These are phyloP conservation scores for Trachythela sp. DNA, from an alignment of 64 coral and sea anemone genomes.

Conservation along the genomic window DNA sequence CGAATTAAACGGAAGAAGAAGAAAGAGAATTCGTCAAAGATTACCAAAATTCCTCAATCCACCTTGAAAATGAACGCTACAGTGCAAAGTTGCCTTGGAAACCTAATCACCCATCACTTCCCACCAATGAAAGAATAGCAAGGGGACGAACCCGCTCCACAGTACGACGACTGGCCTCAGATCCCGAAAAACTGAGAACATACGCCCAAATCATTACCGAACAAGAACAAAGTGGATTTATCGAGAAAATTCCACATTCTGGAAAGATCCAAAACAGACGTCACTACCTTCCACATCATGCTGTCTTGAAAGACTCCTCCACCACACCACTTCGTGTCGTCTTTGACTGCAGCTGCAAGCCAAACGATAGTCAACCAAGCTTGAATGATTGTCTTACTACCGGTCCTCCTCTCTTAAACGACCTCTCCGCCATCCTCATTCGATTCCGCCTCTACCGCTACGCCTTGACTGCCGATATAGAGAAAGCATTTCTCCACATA, in stretches of 20 bases:
- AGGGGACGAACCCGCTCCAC: constrained; percentile 26
- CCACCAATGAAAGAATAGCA: background rate
- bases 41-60: constrained; percentile 34
- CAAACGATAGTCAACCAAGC: background rate
- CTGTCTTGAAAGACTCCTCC: background rate
- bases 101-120: constrained; percentile 25
- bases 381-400: constrained; percentile 33
- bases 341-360: background rate
- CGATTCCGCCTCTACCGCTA: too few species aligned
- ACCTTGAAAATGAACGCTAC: constrained; percentile 6
- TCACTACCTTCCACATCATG: too few species aligned
- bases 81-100: constrained; percentile 37
- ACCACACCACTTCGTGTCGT: background rate
- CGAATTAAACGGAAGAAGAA: background rate
- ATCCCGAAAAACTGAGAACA: too few species aligned
- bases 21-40: background rate
- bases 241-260: too few species aligned
- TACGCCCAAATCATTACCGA: too few species aligned
- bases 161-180: background rate
- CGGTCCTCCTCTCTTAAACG: too few species aligned
- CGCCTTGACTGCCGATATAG: too few species aligned
- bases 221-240: too few species aligned
- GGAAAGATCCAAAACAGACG: too few species aligned
- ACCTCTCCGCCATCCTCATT: too few species aligned
- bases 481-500: too few species aligned